Percentiles rank a stretch among this genome's conserved stretches.
These are phyloP conservation scores for Augochlora pura DNA, from an alignment of 1,140 invertebrate genomes.

Conservation along the genomic window DNA sequence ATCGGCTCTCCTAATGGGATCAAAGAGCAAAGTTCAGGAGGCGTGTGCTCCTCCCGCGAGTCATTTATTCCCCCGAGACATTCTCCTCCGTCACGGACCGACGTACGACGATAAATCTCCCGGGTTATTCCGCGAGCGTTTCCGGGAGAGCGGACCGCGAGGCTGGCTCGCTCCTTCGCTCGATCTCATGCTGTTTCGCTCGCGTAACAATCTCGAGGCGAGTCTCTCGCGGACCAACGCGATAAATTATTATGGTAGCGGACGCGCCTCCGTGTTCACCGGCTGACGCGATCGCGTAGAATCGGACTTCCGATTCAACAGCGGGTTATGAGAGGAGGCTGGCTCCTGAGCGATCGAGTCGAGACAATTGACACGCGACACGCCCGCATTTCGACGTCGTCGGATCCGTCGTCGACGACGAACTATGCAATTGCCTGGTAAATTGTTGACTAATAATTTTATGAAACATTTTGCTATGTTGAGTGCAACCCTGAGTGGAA, in stretches of 20 bases:
- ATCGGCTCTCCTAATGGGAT: constrained; percentile 46
- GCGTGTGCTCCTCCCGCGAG: constrained; percentile 13
- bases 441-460: no score
- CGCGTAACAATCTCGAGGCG: neutral
- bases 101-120: constrained; percentile 50
- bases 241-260: constrained; percentile 36
- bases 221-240: neutral
- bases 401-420: no score
- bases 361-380: no score
- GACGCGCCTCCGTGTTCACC: constrained; percentile 37
- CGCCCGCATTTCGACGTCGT: neutral
- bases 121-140: constrained; percentile 12
- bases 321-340: neutral
- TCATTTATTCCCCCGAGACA: constrained; percentile 18
- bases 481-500: no score
- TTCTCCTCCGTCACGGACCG: neutral
- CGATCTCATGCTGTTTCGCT: neutral
- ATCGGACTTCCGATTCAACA: neutral
- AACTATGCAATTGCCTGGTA: no score
- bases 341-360: constrained; percentile 5
- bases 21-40: constrained; percentile 33
- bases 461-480: no score
- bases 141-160: constrained; percentile 26
- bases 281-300: constrained; percentile 27
- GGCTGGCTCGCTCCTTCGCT: neutral